A percentile compares a stretch with the other conserved stretches of the same genome.
phyloP scores from a whole-genome alignment of 2,113 vertebrate genomes.

The Corythornis cristatus region DNA sequence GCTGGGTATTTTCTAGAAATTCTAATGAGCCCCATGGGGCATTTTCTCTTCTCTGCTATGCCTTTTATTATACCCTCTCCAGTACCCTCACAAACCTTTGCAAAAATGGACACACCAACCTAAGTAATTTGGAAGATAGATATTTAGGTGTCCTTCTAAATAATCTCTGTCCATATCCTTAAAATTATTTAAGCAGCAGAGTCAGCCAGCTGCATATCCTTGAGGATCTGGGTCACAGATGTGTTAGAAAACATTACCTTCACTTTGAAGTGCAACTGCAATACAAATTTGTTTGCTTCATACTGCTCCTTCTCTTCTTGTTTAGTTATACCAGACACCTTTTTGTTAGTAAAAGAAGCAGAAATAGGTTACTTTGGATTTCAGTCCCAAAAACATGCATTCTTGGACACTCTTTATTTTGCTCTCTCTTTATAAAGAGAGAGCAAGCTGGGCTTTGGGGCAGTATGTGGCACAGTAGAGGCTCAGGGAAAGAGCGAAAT shows the following conservation, averaged over 20 bases:
- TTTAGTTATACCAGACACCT: background rate
- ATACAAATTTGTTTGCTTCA: background rate
- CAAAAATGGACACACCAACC: background rate
- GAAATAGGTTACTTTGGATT: background rate
- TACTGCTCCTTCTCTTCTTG: background rate
- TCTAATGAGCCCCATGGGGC: background rate
- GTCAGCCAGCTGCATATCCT: background rate
- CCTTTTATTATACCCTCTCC: background rate
- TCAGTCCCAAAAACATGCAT: background rate
- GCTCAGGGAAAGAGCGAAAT: background rate
- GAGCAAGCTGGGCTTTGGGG: background rate
- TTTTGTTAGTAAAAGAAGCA: background rate
- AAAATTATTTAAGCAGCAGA: background rate
- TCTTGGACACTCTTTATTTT: background rate
- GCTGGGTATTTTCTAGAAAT: background rate
- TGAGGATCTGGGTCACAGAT: background rate
- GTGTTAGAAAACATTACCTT: background rate
- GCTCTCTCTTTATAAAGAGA: background rate
- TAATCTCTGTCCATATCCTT: background rate
- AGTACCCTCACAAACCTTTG: background rate
- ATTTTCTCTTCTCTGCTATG: background rate
- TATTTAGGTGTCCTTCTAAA: background rate
- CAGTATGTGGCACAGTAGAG: background rate
- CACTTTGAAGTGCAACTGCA: conserved; percentile 15
- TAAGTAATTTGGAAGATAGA: background rate